A percentile compares a stretch with the other conserved stretches of the same genome.
Evolutionary conservation across 2,888 invertebrate genomes (phyloP).

Genomic region (Pristionchus arcanus): DNA sequence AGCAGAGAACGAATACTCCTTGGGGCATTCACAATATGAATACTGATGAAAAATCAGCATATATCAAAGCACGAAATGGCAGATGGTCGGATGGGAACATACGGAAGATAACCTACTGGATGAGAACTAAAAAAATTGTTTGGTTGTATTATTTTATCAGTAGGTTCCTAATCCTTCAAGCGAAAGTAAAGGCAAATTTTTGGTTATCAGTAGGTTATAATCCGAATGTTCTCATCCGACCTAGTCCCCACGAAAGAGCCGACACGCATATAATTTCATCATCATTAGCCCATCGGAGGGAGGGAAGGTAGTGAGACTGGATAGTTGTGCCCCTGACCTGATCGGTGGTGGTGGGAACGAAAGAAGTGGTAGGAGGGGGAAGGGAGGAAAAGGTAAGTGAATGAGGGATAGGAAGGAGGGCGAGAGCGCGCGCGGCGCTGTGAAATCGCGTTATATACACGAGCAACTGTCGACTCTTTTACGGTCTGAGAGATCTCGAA

Average conservation of each 20-base stretch:
- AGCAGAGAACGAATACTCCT: background rate
- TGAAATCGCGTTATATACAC: conserved; percentile 35
- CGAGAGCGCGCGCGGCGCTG: background rate
- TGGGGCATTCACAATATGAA: background rate
- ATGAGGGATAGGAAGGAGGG: conserved; percentile 14
- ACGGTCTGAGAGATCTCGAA: background rate
- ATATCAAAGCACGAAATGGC: background rate
- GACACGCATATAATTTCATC: background rate
- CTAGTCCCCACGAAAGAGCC: too few relatives aligned
- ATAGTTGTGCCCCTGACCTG: conserved; percentile 41
- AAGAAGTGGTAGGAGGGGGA: background rate
- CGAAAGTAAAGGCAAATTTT: too few relatives aligned
- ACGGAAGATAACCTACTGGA: too few relatives aligned
- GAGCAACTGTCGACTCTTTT: conserved; percentile 13
- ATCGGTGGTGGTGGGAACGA: conserved; percentile 13
- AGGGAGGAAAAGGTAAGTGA: conserved; percentile 17
- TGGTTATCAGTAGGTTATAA: too few relatives aligned
- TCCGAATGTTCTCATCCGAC: too few relatives aligned
- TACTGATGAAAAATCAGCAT: background rate
- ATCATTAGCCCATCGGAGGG: conserved; percentile 5
- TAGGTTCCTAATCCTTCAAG: too few relatives aligned
- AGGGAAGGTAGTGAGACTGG: background rate
- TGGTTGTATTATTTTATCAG: too few relatives aligned
- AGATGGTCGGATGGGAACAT: too few relatives aligned
- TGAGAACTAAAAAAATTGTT: too few relatives aligned